Conservation (phyloP, 2,113 vertebrate species). For the Melospiza georgiana region DNA sequence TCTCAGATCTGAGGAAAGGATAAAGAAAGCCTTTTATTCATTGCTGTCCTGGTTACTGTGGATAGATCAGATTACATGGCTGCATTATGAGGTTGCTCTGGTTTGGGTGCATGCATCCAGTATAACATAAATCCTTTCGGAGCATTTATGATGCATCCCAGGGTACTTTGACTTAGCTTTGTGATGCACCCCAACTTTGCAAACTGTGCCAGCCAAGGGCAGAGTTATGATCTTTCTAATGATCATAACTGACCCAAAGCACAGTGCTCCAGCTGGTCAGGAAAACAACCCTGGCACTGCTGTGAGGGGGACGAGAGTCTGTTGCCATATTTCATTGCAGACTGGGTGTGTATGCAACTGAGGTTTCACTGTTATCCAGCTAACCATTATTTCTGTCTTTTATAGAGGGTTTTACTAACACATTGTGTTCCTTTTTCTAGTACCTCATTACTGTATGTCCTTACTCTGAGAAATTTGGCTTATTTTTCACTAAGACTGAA, state of each 20-base stretch:
- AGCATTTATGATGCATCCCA: background rate
- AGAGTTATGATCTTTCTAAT: background rate
- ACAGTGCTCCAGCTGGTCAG: background rate
- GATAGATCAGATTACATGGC: background rate
- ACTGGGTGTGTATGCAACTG: background rate
- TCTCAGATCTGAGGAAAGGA: background rate
- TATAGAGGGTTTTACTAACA: background rate
- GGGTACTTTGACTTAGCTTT: background rate
- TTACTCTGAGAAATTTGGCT: background rate
- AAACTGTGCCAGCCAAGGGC: background rate
- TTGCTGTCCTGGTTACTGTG: background rate
- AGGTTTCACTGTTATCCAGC: background rate
- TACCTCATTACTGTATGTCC: background rate
- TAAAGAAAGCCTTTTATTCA: background rate
- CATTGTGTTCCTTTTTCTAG: background rate
- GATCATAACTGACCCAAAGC: background rate
- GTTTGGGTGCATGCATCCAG: background rate
- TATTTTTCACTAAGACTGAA: background rate
- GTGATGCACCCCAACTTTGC: background rate
- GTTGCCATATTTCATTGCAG: background rate
- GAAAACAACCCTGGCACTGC: background rate
- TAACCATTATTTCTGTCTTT: background rate
- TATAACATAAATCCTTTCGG: background rate
- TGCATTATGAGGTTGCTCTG: background rate
- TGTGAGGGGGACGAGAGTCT: rapidly evolving